Conservation (phyloP, 2,888 invertebrate species). For the Philhelius pedissequus region DNA sequence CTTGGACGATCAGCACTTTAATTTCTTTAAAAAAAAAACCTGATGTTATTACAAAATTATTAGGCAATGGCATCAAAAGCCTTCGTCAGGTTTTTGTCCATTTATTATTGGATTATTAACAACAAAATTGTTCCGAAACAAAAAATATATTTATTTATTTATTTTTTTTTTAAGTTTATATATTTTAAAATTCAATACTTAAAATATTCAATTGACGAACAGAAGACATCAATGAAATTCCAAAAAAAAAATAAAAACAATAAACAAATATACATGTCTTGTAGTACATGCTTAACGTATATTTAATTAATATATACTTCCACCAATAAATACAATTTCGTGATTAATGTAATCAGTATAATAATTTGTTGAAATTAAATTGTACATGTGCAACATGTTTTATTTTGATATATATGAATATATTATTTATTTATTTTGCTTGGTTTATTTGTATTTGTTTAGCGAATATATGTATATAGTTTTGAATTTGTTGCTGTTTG, state of each 20-base stretch:
- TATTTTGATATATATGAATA: slow-evolving; percentile 67
- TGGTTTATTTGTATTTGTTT: slow-evolving; percentile 54
- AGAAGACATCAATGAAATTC: slow-evolving; percentile 47
- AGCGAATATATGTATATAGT: slow-evolving; percentile 52
- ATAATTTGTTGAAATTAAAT: slow-evolving; percentile 70
- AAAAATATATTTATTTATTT: slow-evolving; percentile 50
- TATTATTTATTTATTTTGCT: slow-evolving; percentile 50
- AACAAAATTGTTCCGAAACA: slow-evolving; percentile 16
- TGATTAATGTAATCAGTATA: slow-evolving; percentile 72
- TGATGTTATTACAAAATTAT: too few relatives aligned
- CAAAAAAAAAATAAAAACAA: slow-evolving; percentile 1
- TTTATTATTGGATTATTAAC: not conserved
- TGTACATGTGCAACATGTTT: slow-evolving; percentile 72
- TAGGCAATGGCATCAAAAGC: too few relatives aligned
- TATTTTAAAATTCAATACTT: slow-evolving; percentile 48
- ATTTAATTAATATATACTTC: slow-evolving; percentile 72
- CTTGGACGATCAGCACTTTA: too few relatives aligned
- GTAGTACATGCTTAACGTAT: slow-evolving; percentile 68
- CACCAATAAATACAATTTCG: slow-evolving; percentile 71
- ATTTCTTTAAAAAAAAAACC: too few relatives aligned
- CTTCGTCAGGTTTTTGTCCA: too few relatives aligned
- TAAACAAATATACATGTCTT: slow-evolving; percentile 39
- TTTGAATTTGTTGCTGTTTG: slow-evolving; percentile 54
- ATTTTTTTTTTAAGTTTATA: slow-evolving; percentile 31
- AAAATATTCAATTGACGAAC: slow-evolving; percentile 45